Base-by-base conservation (phyloP, 23 tunicate species). In the Ciona savignyi region DNA sequence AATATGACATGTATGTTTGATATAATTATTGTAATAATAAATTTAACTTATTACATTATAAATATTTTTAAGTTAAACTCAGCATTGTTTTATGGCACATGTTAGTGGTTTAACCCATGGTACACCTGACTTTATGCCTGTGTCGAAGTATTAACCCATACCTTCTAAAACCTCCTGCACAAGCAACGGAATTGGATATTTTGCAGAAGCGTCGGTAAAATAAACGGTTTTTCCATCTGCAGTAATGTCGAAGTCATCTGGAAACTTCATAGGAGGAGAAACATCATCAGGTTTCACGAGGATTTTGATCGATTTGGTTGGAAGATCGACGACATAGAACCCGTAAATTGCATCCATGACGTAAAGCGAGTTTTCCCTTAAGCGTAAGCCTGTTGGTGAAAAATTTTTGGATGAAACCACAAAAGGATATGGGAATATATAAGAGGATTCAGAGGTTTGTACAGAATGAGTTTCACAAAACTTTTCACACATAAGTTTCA, bases 301-400 rank as follows among this genome's bases (percentile, higher is more conserved):
- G 0, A 83, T 25, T 21, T 70, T 49, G 63, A 74, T 2, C 23
- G 76, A 21, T 24, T 35, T 62, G 19, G 73, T 70, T 4, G n/a
- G 3, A 15, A 83, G 24, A 51, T 83, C 56, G 61, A 83, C 6
- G 9, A 73, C 34, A 60, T 71, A 83, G 70, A 83, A 30, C 2
- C 89, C 89, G 29, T 77, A 83, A 1, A 74, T 71, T 9, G 89
- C 81, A 77, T 83, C 89, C 77, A 83, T 83, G 26, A 83, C 78
- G 62, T 48, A 83, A 9, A 83, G 35, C n/a, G 61, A 51, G 23
- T 77, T 27, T 4, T 61, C 49, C 1, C 73, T 72, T 2, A 83
- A 25, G 1, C 89, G 77, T 2, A 83, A 0, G n/a, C 89, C 89
- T 83, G n/a, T n/a, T n/a, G n/a, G n/a, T n/a, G 23, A 32, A 6